Evolutionary conservation across 1,140 invertebrate genomes (phyloP).

Genomic region (Bombyx mandarina): DNA sequence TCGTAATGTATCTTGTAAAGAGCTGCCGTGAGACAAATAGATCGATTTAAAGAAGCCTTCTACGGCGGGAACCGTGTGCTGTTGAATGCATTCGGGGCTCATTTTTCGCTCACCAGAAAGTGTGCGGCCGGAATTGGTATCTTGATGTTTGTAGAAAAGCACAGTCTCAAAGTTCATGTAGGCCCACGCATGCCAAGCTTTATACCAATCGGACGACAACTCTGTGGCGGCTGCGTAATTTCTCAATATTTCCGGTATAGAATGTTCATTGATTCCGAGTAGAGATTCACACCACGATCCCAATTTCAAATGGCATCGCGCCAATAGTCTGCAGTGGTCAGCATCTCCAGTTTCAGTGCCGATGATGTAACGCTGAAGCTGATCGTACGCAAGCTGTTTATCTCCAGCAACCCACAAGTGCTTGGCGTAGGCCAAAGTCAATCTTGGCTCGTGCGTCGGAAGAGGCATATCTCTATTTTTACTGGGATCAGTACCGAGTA

Average conservation of each 20-base stretch:
- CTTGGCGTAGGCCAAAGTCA: constrained; percentile 95
- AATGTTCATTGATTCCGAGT: constrained; percentile 84
- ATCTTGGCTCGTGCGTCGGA: constrained; percentile 82
- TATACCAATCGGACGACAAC: constrained; percentile 91
- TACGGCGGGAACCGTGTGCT: constrained; percentile 91
- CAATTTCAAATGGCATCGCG: constrained; percentile 90
- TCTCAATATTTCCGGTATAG: constrained; percentile 86
- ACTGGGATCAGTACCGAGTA: constrained; percentile 87
- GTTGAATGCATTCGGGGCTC: constrained; percentile 73
- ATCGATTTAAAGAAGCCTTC: constrained; percentile 98
- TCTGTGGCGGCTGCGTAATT: constrained; percentile 92
- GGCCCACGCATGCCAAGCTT: constrained; percentile 98
- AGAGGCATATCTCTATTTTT: constrained; percentile 76
- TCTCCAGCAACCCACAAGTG: constrained; percentile 92
- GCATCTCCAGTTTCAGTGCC: constrained; percentile 75
- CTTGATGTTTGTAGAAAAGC: constrained; percentile 87
- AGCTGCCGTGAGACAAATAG: constrained; percentile 90
- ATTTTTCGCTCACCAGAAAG: constrained; percentile 43
- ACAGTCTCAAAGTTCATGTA: constrained; percentile 99
- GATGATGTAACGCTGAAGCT: constrained; percentile 85
- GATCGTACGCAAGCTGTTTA: constrained; percentile 81
- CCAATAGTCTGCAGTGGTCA: constrained; percentile 81
- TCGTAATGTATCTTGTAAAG: constrained; percentile 96
- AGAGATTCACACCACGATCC: constrained; percentile 92
- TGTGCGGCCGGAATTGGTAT: constrained; percentile 41